A percentile compares a stretch with the other conserved stretches of the same genome.
Conservation (phyloP, 1,140 invertebrate genomes). For the Heliconius congener region DNA sequence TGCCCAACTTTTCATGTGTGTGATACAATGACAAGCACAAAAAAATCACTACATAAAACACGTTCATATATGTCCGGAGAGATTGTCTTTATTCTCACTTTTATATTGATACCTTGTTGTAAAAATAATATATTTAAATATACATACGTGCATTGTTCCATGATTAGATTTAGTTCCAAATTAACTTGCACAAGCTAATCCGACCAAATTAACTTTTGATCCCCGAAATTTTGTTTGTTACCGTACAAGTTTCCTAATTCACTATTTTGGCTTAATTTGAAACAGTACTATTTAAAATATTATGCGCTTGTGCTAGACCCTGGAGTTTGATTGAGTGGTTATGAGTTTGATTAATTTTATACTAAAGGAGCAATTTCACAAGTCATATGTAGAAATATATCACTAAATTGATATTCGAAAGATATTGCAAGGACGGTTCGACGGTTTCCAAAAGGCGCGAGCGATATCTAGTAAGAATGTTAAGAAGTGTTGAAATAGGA, state of each 20-base stretch:
- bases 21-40: too few relatives aligned
- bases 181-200: neutral
- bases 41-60: too few relatives aligned
- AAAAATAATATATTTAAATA: neutral
- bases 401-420: too few relatives aligned
- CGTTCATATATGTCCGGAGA: too few relatives aligned
- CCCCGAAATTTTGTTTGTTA: neutral
- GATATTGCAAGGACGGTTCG: too few relatives aligned
- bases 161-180: neutral
- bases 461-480: too few relatives aligned
- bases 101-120: too few relatives aligned
- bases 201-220: neutral
- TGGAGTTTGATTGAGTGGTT: neutral
- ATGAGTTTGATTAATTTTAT: neutral
- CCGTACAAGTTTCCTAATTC: neutral
- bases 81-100: neutral
- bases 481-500: too few relatives aligned
- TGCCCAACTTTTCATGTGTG: too few relatives aligned
- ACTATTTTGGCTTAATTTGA: neutral
- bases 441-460: too few relatives aligned
- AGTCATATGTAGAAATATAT: too few relatives aligned
- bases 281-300: neutral
- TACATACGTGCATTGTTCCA: neutral
- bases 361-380: neutral
- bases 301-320: neutral